phyloP scores from a whole-genome alignment of 2,888 invertebrate genomes.

The Orthosia gothica region DNA sequence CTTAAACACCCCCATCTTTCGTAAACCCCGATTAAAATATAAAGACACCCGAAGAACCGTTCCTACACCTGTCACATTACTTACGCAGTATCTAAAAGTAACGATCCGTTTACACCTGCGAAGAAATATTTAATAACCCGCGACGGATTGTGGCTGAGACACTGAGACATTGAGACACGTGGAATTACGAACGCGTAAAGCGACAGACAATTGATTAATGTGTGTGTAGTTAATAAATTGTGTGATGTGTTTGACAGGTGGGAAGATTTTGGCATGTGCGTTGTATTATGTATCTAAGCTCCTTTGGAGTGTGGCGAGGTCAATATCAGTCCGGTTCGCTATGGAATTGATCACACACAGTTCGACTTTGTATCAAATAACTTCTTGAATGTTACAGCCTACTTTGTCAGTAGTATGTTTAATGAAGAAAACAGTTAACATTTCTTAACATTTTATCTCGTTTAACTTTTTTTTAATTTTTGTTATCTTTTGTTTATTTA shows the following conservation, averaged over 20 bases:
- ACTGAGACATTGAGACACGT: constrained; percentile 11
- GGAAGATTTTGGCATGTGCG: not conserved
- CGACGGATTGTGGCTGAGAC: constrained; percentile 20
- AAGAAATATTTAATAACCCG: constrained; percentile 76
- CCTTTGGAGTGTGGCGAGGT: not conserved
- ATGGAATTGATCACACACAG: too few species aligned
- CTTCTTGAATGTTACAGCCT: too few species aligned
- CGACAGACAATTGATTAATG: constrained; percentile 62
- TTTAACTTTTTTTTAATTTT: too few species aligned
- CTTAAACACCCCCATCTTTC: constrained; percentile 5
- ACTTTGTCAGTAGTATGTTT: not conserved
- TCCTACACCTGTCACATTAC: constrained; percentile 52
- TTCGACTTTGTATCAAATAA: not conserved
- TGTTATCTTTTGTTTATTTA: too few species aligned
- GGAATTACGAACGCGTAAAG: constrained; percentile 38
- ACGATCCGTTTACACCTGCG: constrained; percentile 62
- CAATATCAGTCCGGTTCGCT: not conserved
- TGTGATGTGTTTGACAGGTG: constrained; percentile 19
- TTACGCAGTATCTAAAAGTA: constrained; percentile 31
- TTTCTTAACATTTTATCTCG: too few species aligned
- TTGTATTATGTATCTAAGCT: not conserved
- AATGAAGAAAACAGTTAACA: too few species aligned
- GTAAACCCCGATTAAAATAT: constrained; percentile 55
- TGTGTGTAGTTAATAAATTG: constrained; percentile 49
- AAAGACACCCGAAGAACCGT: constrained; percentile 40